Base-by-base conservation (phyloP, 2,888 invertebrate species). In the Cantharis flavilabris region DNA sequence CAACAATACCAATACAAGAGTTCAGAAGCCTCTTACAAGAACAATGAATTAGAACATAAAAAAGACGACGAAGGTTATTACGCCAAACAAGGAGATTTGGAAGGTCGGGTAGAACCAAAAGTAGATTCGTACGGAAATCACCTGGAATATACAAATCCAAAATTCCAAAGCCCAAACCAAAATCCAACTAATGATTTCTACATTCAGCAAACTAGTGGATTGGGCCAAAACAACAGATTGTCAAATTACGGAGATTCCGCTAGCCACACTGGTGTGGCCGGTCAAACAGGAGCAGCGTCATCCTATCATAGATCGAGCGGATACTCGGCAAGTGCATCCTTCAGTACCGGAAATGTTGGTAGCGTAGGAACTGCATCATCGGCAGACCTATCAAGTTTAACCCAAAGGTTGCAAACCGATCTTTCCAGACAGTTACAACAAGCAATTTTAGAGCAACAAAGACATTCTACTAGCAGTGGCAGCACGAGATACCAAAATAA, bases 31-130 rank as follows among this genome's bases (percentile, higher is more conserved):
- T 84, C 86, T 1, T 89, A 83, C 79, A 85, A 84, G 76, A 88
- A 89, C 80, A 87, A 88, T 80, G 88, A 89, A 79, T 79, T 89
- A 9, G 87, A 88, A 81, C 87, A 86, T 73, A 84, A 87, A 81
- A 86, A 86, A 14, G 87, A 88, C 30, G 88, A 88, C 78, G 86
- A 86, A 79, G 88, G 88, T 9, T 87, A 83, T 74, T 88, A 87
- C 77, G 82, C 85, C 9, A 86, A 86, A 84, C 86, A 86, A 75
- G 88, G 88, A 9, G 89, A 89, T 76, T 80, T 88, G 13, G 87
- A 86, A 74, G 87, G 87, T 2, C 76, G 83, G 64, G 67, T 80
- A 0, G 83, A 85, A 71, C 88, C 88, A 3, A 85, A 85, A 82
- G 85, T 88, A 7, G 85, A 86, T 72, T 83, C 87, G 4, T 85